Evolutionary conservation across 2,888 invertebrate genomes (phyloP).

Genomic region (Melipona beecheii): DNA sequence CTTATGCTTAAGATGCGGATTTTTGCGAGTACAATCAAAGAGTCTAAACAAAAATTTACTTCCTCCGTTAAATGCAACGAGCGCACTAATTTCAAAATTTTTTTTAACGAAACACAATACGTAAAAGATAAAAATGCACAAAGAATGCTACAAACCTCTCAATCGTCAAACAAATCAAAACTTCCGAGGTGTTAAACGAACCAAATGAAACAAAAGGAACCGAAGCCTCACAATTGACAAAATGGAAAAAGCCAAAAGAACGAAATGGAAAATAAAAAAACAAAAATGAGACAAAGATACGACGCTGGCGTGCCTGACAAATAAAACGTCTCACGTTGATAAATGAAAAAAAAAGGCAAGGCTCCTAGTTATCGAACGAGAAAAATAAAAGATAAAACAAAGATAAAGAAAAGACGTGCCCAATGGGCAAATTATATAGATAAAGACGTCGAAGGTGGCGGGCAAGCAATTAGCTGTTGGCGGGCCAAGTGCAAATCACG

Average conservation of each 20-base stretch:
- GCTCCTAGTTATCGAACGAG: background rate
- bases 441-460: constrained; percentile 39
- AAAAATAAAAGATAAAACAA: background rate
- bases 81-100: no score
- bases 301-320: no score
- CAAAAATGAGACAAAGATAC: background rate
- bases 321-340: background rate
- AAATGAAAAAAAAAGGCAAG: background rate
- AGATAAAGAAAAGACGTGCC: background rate
- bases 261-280: background rate
- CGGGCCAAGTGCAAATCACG: constrained; percentile 35
- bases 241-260: background rate
- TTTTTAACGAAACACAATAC: no score
- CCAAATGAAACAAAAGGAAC: background rate
- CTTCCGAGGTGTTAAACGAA: background rate
- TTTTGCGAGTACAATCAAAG: no score
- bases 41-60: no score
- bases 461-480: constrained; percentile 38
- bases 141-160: no score
- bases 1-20: no score
- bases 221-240: background rate
- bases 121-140: no score
- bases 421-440: constrained; percentile 7
- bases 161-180: no score
- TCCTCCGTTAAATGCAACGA: no score